Evolutionary conservation across 2,797 vertebrate species (phyloP).

Genomic region (Pantherophis alleghaniensis): DNA sequence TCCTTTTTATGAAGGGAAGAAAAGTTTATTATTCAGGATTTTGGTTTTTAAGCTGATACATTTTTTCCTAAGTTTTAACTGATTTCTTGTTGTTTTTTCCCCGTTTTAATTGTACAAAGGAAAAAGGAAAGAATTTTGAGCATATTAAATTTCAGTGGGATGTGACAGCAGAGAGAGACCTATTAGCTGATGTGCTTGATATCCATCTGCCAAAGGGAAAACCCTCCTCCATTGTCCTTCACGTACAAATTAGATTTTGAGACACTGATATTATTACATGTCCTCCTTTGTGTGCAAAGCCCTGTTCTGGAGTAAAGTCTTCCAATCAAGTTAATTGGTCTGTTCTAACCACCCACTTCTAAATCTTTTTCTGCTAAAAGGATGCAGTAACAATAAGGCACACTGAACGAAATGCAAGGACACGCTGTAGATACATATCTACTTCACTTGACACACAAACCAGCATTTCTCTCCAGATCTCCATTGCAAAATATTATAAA

Average conservation of each 20-base stretch:
- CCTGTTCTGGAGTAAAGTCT: constrained; percentile 28
- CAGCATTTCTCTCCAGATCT: neutral
- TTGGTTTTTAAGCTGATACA: neutral
- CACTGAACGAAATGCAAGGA: neutral
- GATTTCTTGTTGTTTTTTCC: neutral
- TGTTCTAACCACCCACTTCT: constrained; percentile 47
- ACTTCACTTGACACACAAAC: neutral
- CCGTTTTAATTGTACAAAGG: neutral
- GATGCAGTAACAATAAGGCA: constrained; percentile 26
- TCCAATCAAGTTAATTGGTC: constrained; percentile 55
- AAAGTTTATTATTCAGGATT: neutral
- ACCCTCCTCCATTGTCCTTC: neutral
- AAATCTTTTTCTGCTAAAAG: constrained; percentile 35
- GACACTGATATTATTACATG: neutral
- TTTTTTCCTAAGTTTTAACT: neutral
- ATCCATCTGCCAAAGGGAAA: neutral
- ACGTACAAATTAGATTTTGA: neutral
- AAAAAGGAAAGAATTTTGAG: neutral
- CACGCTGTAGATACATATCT: fast-evolving
- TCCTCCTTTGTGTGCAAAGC: constrained; percentile 17
- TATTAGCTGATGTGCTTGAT: neutral
- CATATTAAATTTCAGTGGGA: neutral
- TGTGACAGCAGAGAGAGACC: neutral
- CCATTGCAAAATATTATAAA: neutral
- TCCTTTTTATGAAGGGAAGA: neutral